Evolutionary conservation across 2,797 vertebrate species (phyloP).

Genomic region (Sarcoramphus papa): DNA sequence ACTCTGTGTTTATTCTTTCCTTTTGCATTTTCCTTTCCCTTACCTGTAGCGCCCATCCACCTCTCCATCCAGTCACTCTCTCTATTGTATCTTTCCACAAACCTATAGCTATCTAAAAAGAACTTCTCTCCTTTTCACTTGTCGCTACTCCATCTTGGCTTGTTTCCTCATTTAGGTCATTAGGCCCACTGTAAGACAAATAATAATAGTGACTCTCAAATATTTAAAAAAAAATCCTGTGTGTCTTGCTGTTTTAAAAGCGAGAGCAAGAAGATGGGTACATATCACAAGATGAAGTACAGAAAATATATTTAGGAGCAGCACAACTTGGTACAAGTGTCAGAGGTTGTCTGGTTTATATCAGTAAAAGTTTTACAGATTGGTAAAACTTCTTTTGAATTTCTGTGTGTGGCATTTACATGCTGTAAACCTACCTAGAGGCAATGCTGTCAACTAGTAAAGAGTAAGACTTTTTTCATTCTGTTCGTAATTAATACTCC

Average conservation of each 20-base stretch:
- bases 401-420: neutral
- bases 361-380: neutral
- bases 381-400: neutral
- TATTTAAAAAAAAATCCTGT: neutral
- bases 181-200: neutral
- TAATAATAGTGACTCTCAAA: neutral
- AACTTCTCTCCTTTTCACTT: neutral
- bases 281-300: neutral
- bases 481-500: neutral
- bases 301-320: neutral
- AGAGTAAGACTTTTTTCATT: conserved; percentile 3
- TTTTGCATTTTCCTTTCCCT: neutral
- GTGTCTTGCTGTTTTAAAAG: neutral
- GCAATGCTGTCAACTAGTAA: neutral
- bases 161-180: neutral
- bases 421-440: neutral
- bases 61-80: neutral
- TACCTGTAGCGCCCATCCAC: neutral
- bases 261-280: neutral
- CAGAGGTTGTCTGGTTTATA: neutral
- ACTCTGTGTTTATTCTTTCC: neutral
- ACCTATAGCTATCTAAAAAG: neutral
- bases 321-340: neutral
- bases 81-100: neutral
- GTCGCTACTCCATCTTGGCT: neutral